Conservation (phyloP, 2,797 vertebrate genomes). For the Catostomus latipinnis region DNA sequence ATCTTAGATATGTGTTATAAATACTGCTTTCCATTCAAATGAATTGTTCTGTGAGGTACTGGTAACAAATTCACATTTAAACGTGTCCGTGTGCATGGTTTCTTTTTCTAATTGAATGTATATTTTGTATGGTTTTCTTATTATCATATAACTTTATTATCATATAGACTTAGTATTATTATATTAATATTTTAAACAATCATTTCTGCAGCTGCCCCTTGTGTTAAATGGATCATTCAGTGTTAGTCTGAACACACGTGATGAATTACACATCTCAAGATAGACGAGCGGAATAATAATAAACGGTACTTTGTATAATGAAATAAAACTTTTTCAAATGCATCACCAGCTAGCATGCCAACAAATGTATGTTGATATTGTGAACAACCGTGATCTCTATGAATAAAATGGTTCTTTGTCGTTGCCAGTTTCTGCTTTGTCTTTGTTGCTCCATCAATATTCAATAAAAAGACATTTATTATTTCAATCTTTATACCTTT, state of each 20-base stretch:
- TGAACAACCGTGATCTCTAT: slow-evolving; percentile 89
- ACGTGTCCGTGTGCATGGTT: slow-evolving; percentile 35
- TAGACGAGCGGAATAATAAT: slow-evolving; percentile 48
- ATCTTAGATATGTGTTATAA: slow-evolving; percentile 21
- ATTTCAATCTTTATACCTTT: no score
- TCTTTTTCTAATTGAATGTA: slow-evolving; percentile 34
- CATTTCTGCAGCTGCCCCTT: slow-evolving; percentile 47
- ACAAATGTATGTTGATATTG: slow-evolving; percentile 88
- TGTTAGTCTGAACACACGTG: slow-evolving; percentile 57
- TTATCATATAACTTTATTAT: slow-evolving; percentile 10
- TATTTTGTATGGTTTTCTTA: slow-evolving; percentile 24
- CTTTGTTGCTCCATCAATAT: neutral
- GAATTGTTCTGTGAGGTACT: slow-evolving; percentile 30
- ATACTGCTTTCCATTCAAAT: slow-evolving; percentile 43
- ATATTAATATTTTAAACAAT: slow-evolving; percentile 18
- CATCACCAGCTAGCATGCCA: slow-evolving; percentile 90
- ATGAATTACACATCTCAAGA: slow-evolving; percentile 39
- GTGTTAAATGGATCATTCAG: slow-evolving; percentile 54
- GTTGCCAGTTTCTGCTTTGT: slow-evolving; percentile 25
- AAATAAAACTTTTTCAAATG: slow-evolving; percentile 79
- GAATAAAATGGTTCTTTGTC: slow-evolving; percentile 84
- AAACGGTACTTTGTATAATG: slow-evolving; percentile 76
- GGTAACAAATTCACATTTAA: slow-evolving; percentile 38
- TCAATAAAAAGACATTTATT: no score
- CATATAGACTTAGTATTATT: neutral